These are phyloP conservation scores for Harpagifer antarcticus DNA, from an alignment of 2,797 vertebrate genomes.

Conservation along the genomic window DNA sequence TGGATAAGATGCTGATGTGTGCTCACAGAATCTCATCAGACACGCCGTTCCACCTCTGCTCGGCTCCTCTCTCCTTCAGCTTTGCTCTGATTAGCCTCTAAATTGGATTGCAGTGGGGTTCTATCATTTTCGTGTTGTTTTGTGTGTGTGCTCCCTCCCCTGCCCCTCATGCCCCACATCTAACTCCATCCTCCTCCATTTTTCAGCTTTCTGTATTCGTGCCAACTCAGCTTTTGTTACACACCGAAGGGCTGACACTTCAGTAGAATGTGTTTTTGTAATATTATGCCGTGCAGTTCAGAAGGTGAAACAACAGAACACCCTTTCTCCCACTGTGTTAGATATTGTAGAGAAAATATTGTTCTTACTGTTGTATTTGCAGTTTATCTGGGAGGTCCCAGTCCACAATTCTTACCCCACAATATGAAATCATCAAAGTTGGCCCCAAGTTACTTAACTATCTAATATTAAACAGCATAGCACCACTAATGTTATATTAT, in stretches of 20 bases:
- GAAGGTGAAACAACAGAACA: slow-evolving; percentile 52
- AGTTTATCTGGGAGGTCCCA: slow-evolving; percentile 6
- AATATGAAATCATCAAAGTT: slow-evolving; percentile 1
- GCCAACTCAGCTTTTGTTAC: slow-evolving; percentile 49
- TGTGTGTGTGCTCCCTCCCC: slow-evolving; percentile 51
- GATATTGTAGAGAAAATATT: slow-evolving; percentile 19
- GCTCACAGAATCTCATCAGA: slow-evolving; percentile 71
- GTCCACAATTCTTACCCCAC: background rate
- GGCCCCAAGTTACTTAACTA: background rate
- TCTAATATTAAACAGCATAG: slow-evolving; percentile 4
- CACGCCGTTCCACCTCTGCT: slow-evolving; percentile 68
- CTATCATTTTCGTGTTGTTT: slow-evolving; percentile 61
- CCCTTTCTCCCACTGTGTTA: slow-evolving; percentile 36
- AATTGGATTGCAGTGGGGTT: slow-evolving; percentile 71
- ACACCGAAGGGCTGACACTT: slow-evolving; percentile 49
- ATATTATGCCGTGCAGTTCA: slow-evolving; percentile 34
- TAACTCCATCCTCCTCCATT: slow-evolving; percentile 39
- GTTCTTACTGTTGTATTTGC: slow-evolving; percentile 18
- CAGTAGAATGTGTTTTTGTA: slow-evolving; percentile 27
- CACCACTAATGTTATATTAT: slow-evolving; percentile 7
- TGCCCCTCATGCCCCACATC: slow-evolving; percentile 23
- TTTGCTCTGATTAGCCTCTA: slow-evolving; percentile 64
- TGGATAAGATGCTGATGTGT: slow-evolving; percentile 50
- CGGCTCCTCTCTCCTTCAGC: slow-evolving; percentile 56
- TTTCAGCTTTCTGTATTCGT: slow-evolving; percentile 33